Base-by-base conservation (phyloP, 1,140 invertebrate genomes). In the Dendroctonus ponderosae region DNA sequence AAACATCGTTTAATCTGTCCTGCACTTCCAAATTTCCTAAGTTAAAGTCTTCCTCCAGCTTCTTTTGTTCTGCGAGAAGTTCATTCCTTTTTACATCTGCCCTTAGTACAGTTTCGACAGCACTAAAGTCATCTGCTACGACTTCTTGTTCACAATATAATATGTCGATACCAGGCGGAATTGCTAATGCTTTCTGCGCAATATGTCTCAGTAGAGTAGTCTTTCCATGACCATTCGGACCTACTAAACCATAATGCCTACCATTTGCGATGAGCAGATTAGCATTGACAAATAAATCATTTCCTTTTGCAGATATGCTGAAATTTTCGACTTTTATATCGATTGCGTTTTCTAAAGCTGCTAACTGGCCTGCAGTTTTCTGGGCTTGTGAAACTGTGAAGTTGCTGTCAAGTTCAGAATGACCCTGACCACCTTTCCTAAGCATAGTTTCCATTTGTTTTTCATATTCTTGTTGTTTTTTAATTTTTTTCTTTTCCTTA, bases 281-380 rank as follows among this genome's bases (percentile, higher is more conserved):
- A 0, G 98, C 98, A 82, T 99, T 99, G 8, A 96, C 90, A 80
- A 99, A 99, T 14, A 99, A 81, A 79, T 99, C 94, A 75, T 99
- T 97, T 43, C 98, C 98, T 79, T 95, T 93, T 0, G 97, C 97
- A 26, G 94, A 89, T 68, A 99, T 99, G 61, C 93, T 97, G 77
- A 99, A 99, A 80, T 97, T 97, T 77, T 99, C 97, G 26, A 97
- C 90, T 85, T 99, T 99, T 38, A 99, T 99, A 80, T 99, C 97
- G 14, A 97, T 90, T 5, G 96, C 94, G 79, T 96, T 93, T 77
- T 99, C 96, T 54, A 97, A 73, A 26, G 93, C 89, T 42, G 87
- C 87, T 72, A 91, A 85, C 71, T 95, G 90, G 74, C 91, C 91
- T 15, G 87, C 87, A 62, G 90, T 87, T 80, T 93, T 94, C 74